A percentile compares a stretch with the other conserved stretches of the same genome.
phyloP scores from a whole-genome alignment of 1,140 invertebrate species.

The Pseudomyrmex flavicornis region DNA sequence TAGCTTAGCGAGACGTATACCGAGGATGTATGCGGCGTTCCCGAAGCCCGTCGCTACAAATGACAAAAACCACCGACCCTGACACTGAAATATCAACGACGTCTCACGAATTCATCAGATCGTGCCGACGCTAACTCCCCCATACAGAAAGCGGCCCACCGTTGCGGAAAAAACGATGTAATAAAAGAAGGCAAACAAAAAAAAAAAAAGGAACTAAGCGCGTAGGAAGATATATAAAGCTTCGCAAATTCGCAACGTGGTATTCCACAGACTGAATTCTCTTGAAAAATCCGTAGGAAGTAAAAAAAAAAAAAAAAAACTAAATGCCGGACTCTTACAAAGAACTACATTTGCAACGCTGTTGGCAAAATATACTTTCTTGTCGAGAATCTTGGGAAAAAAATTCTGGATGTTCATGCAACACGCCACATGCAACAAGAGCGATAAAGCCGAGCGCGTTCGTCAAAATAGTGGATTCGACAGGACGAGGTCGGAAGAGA shows the following conservation, averaged over 20 bases:
- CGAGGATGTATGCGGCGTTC: conserved; percentile 60
- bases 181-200: conserved; percentile 14
- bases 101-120: conserved; percentile 79
- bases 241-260: background rate
- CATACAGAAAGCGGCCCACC: conserved; percentile 9
- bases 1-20: conserved; percentile 64
- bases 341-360: conserved; percentile 22
- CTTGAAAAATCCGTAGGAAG: conserved; percentile 6
- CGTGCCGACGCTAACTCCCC: conserved; percentile 46
- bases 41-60: conserved; percentile 74
- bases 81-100: conserved; percentile 82
- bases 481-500: conserved; percentile 23
- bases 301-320: background rate
- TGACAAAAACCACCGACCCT: conserved; percentile 76
- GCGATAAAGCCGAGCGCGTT: background rate
- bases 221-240: conserved; percentile 33
- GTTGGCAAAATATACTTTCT: background rate
- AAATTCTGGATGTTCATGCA: background rate
- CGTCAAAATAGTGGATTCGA: conserved; percentile 45
- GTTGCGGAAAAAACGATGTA: background rate
- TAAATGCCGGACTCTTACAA: background rate
- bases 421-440: background rate
- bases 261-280: background rate
- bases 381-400: background rate
- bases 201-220: background rate